Evolutionary conservation across 2,797 vertebrate genomes (phyloP).

Genomic region (Gobio occitaniae): DNA sequence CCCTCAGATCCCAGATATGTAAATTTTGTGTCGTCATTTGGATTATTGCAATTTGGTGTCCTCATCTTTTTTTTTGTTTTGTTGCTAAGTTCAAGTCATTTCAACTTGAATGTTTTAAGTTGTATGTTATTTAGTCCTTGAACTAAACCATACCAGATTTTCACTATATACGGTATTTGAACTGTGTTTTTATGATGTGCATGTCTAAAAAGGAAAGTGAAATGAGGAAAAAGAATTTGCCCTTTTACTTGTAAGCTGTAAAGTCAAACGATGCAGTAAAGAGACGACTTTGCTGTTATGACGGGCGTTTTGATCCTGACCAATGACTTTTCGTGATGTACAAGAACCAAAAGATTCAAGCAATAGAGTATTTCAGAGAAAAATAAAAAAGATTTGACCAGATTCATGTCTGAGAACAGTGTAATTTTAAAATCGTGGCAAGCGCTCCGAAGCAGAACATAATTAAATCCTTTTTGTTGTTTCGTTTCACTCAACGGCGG

Average conservation of each 20-base stretch:
- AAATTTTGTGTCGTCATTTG: constrained; percentile 4
- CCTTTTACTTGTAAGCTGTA: constrained; percentile 65
- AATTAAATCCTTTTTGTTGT: constrained; percentile 55
- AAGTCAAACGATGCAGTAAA: constrained; percentile 72
- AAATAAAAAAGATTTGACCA: constrained; percentile 56
- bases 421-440: constrained; percentile 62
- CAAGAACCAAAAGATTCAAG: constrained; percentile 63
- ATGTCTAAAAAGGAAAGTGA: constrained; percentile 64
- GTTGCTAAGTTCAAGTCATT: constrained; percentile 62
- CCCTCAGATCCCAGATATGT: background rate
- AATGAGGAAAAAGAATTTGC: background rate
- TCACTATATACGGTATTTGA: constrained; percentile 63
- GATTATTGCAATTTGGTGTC: constrained; percentile 36
- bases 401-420: constrained; percentile 61
- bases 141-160: constrained; percentile 73
- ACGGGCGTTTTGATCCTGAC: constrained; percentile 61
- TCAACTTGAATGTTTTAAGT: constrained; percentile 78
- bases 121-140: constrained; percentile 72
- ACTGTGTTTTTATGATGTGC: constrained; percentile 67
- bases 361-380: constrained; percentile 62
- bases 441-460: constrained; percentile 63
- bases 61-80: constrained; percentile 45
- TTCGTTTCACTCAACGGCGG: constrained; percentile 16
- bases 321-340: constrained; percentile 68
- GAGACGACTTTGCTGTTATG: constrained; percentile 58